Evolutionary conservation across 30 jellyfish, hydroid and myxozoan genomes (phyloP).

Genomic region (Rhopilema esculentum): DNA sequence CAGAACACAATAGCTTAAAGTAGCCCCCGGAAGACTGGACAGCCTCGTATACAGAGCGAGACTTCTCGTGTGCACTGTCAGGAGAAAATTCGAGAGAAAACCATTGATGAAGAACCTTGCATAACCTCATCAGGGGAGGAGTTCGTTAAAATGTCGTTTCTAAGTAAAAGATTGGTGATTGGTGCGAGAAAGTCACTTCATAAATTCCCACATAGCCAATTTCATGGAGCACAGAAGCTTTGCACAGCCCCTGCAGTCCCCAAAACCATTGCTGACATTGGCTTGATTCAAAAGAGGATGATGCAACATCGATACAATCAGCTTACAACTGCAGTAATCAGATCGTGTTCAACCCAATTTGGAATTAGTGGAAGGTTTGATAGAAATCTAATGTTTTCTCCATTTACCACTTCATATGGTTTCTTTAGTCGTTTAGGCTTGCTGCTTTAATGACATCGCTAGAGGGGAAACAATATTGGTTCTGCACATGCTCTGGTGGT

Average conservation of each 20-base stretch:
- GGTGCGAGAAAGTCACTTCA: not conserved
- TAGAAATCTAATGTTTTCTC: not conserved
- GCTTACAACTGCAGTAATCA: not conserved
- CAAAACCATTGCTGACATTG: conserved; percentile 42
- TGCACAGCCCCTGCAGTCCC: not conserved
- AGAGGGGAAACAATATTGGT: too few species aligned
- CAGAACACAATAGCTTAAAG: too few species aligned
- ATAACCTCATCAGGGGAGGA: not conserved
- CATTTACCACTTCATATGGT: not conserved
- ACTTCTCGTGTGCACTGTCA: conserved; percentile 20
- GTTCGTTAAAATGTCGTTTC: conserved; percentile 13
- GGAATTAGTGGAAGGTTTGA: not conserved
- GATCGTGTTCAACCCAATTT: conserved; percentile 33
- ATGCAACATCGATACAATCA: conserved; percentile 54
- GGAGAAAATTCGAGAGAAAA: conserved; percentile 13
- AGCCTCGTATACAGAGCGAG: conserved; percentile 28
- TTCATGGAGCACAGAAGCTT: not conserved
- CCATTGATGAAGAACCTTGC: not conserved
- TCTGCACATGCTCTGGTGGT: too few species aligned
- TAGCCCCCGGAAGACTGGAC: not conserved
- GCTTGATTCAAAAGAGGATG: conserved; percentile 61
- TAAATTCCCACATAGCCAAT: not conserved
- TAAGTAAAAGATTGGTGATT: not conserved
- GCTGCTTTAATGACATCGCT: not conserved
- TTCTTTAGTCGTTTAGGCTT: not conserved